A percentile compares a stretch with the other conserved stretches of the same genome.
Evolutionary conservation across 2,888 invertebrate species (phyloP).

Genomic region (Sesia bembeciformis): DNA sequence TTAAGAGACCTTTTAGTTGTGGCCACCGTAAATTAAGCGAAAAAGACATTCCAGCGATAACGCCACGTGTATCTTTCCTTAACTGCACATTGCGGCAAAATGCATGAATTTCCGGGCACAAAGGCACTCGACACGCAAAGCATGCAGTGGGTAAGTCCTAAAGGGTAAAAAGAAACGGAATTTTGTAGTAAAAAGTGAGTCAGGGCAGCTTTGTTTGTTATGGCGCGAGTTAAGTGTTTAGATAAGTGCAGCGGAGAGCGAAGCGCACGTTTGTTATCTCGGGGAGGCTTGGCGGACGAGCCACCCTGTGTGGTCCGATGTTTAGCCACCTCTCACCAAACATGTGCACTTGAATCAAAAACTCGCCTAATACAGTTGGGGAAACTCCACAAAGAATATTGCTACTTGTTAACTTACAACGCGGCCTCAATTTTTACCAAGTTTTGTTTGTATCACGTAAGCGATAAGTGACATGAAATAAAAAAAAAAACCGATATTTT

Average conservation of each 20-base stretch:
- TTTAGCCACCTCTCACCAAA: slow-evolving; percentile 34
- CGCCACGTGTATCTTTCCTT: slow-evolving; percentile 42
- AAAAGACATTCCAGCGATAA: slow-evolving; percentile 43
- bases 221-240: slow-evolving; percentile 69
- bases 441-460: background rate
- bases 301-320: slow-evolving; percentile 68
- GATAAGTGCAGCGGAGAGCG: slow-evolving; percentile 68
- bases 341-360: slow-evolving; percentile 42
- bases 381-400: background rate
- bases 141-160: slow-evolving; percentile 52
- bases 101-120: slow-evolving; percentile 59
- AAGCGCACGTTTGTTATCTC: slow-evolving; percentile 67
- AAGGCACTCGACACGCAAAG: slow-evolving; percentile 60
- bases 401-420: background rate
- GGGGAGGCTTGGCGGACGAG: slow-evolving; percentile 42
- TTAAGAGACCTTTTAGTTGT: slow-evolving; percentile 7
- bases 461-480: too few species aligned
- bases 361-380: slow-evolving; percentile 21
- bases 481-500: too few species aligned
- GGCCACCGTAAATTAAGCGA: slow-evolving; percentile 33
- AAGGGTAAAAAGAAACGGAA: slow-evolving; percentile 62
- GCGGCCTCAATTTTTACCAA: background rate
- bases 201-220: slow-evolving; percentile 68
- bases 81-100: slow-evolving; percentile 54
- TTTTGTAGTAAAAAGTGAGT: slow-evolving; percentile 68